Conservation (phyloP, 2,888 invertebrate genomes). For the Strigamia crassipes region DNA sequence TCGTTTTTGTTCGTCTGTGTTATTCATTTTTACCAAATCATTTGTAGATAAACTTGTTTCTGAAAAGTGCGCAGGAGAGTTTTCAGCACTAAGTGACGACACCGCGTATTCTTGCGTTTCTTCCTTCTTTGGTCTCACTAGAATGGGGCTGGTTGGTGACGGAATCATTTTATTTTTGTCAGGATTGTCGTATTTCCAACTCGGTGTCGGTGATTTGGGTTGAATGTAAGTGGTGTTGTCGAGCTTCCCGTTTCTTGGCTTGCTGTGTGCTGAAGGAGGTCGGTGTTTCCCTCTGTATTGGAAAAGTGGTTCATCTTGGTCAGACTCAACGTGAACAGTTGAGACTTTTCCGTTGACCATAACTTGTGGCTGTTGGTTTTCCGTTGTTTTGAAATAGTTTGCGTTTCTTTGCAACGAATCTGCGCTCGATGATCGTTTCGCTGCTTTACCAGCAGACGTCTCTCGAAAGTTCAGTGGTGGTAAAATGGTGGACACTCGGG, state of each 20-base stretch:
- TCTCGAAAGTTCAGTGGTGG: slow-evolving; percentile 4
- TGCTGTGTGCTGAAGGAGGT: not conserved
- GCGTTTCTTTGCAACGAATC: not conserved
- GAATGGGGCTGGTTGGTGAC: slow-evolving; percentile 19
- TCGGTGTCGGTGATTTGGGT: slow-evolving; percentile 39
- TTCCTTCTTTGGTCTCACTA: slow-evolving; percentile 37
- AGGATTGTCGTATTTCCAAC: slow-evolving; percentile 12
- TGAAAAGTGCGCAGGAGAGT: slow-evolving; percentile 36
- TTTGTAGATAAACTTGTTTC: not conserved
- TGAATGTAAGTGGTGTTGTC: not conserved
- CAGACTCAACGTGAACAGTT: not conserved
- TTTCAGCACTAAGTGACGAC: not conserved
- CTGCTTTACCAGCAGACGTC: not conserved
- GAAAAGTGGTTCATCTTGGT: not conserved
- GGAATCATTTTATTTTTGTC: not conserved
- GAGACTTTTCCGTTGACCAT: not conserved
- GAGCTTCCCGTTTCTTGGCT: not conserved
- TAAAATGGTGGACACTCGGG: not conserved
- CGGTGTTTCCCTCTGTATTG: not conserved
- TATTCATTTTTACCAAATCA: not conserved
- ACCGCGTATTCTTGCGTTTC: slow-evolving; percentile 15
- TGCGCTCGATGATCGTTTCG: not conserved
- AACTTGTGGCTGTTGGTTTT: not conserved
- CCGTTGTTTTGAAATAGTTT: not conserved
- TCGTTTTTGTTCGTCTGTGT: not conserved